Evolutionary conservation across 2,113 vertebrate species (phyloP).

Genomic region (Oryzias javanicus): DNA sequence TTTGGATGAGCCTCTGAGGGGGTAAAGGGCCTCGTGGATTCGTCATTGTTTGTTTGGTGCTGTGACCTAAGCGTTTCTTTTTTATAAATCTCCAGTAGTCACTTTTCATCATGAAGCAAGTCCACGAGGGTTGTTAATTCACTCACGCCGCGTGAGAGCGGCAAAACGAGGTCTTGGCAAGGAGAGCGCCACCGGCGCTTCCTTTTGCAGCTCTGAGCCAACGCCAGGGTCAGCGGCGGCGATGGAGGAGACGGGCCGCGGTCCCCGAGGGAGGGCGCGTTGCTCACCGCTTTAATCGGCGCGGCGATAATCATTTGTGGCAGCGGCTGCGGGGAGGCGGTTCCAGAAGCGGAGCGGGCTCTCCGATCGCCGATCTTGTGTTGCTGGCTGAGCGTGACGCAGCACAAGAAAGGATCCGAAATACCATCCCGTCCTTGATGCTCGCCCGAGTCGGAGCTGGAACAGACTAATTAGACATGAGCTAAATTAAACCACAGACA

Average conservation of each 20-base stretch:
- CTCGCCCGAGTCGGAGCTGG: not conserved
- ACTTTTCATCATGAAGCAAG: conserved; percentile 8
- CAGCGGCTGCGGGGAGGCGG: conserved; percentile 60
- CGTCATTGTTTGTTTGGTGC: not conserved
- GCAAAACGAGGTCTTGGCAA: conserved; percentile 46
- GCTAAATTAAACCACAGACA: conserved; percentile 8
- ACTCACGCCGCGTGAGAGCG: not conserved
- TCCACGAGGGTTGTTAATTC: conserved; percentile 2
- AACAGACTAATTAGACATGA: conserved; percentile 18
- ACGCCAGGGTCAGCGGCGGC: conserved; percentile 60
- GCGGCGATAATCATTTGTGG: conserved; percentile 64
- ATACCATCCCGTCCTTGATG: conserved; percentile 30
- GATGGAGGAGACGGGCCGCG: conserved; percentile 55
- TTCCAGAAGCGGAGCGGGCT: conserved; percentile 56
- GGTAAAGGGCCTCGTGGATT: conserved; percentile 2
- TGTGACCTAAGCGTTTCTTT: not conserved
- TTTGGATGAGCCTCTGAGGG: not conserved
- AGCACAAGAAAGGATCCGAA: conserved; percentile 12
- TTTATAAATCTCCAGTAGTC: not conserved
- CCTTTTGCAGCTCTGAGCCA: conserved; percentile 27
- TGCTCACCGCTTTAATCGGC: conserved; percentile 65
- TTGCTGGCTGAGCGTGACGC: conserved; percentile 5
- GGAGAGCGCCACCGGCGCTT: conserved; percentile 32
- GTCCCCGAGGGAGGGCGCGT: conserved; percentile 49
- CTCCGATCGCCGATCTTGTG: conserved; percentile 45